These are phyloP conservation scores for Choloepus hoffmanni DNA, from an alignment of 2,113 vertebrate genomes.

Conservation along the genomic window DNA sequence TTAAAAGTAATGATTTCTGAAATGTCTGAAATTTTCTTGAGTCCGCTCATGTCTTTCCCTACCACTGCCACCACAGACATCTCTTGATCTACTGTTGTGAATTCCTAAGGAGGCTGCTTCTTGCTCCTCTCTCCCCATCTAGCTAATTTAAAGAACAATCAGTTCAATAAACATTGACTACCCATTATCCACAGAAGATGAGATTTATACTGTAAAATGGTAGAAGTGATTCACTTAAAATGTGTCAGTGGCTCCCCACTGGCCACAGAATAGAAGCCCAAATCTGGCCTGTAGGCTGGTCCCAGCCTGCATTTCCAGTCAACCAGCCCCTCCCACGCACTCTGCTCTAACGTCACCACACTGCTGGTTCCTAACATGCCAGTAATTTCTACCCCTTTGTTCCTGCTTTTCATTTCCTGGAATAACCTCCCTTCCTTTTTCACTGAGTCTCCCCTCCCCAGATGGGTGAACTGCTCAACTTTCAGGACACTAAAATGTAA, in stretches of 20 bases:
- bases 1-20: conserved; percentile 29
- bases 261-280: neutral
- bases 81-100: neutral
- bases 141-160: conserved; percentile 16
- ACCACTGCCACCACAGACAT: neutral
- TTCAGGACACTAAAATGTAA: neutral
- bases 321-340: conserved; percentile 58
- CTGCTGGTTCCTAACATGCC: conserved; percentile 52
- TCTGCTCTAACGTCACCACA: conserved; percentile 47
- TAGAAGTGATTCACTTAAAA: neutral
- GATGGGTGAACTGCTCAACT: neutral
- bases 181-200: neutral
- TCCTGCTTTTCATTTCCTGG: conserved; percentile 61
- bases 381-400: conserved; percentile 61
- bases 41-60: neutral
- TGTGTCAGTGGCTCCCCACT: neutral
- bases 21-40: conserved; percentile 8
- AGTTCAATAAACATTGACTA: neutral
- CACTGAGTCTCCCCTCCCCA: neutral
- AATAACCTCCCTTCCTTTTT: conserved; percentile 52
- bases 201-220: neutral
- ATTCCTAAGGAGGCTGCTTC: neutral
- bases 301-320: conserved; percentile 62
- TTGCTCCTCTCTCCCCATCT: neutral
- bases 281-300: neutral